Percentiles rank a stretch among this genome's conserved stretches.
Evolutionary conservation across 2,797 vertebrate species (phyloP).

Genomic region (Tympanoctomys barrerae): DNA sequence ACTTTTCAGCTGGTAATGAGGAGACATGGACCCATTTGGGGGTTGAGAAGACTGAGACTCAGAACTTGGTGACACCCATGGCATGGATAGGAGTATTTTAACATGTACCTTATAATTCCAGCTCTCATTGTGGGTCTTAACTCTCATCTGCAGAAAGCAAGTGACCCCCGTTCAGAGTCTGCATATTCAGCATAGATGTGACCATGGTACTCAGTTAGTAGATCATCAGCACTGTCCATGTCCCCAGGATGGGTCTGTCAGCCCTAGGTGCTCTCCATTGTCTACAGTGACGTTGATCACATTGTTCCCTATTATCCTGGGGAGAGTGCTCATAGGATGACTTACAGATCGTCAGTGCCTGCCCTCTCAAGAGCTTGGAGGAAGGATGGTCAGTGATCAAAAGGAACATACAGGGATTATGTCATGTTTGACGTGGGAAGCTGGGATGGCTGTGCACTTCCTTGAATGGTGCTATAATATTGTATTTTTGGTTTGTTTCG

Average conservation of each 20-base stretch:
- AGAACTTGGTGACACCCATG: neutral
- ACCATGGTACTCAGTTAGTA: neutral
- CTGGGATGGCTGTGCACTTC: neutral
- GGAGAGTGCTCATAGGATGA: fast-evolving
- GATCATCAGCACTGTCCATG: neutral
- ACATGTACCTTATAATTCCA: neutral
- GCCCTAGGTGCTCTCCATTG: neutral
- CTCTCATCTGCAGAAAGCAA: neutral
- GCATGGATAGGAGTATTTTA: neutral
- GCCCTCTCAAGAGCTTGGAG: neutral
- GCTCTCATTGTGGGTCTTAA: neutral
- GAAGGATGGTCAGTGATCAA: neutral
- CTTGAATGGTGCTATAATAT: neutral
- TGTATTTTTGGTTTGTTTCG: neutral
- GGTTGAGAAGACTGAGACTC: neutral
- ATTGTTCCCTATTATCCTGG: neutral
- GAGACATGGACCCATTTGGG: neutral
- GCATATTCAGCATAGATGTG: neutral
- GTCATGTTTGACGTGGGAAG: neutral
- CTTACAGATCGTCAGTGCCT: neutral
- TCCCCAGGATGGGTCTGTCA: neutral
- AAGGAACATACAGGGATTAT: too few relatives aligned
- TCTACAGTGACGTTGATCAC: neutral
- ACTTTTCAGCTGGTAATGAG: neutral
- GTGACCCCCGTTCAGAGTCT: neutral